phyloP scores from a whole-genome alignment of 2,797 vertebrate genomes.

The Enteromius thamalakanensis region DNA sequence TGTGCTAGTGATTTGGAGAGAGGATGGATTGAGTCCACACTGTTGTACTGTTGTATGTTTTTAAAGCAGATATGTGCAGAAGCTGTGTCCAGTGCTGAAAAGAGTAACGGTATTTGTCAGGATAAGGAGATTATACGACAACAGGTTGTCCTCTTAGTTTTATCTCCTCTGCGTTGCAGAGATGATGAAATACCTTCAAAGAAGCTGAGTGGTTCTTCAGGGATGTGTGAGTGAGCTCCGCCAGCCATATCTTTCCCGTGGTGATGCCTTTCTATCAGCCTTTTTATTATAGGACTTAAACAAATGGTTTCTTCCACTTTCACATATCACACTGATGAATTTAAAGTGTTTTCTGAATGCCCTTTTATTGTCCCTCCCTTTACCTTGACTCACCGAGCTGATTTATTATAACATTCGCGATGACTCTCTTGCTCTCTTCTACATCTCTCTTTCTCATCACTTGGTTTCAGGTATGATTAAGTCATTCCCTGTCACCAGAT shows the following conservation, averaged over 20 bases:
- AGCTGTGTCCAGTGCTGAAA: slow-evolving; percentile 27
- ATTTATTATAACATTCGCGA: slow-evolving; percentile 24
- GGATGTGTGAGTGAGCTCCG: slow-evolving; percentile 36
- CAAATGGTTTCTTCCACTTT: slow-evolving; percentile 17
- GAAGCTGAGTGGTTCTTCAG: slow-evolving; percentile 40
- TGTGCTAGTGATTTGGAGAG: background rate
- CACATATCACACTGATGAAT: slow-evolving; percentile 37
- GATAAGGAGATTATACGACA: slow-evolving; percentile 50
- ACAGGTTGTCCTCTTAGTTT: slow-evolving; percentile 40
- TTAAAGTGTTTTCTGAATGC: slow-evolving; percentile 42
- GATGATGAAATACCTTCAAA: slow-evolving; percentile 53
- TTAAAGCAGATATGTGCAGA: slow-evolving; percentile 14
- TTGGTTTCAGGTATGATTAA: slow-evolving; percentile 18
- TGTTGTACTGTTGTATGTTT: background rate
- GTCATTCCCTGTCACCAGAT: slow-evolving; percentile 13
- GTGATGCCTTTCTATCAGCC: slow-evolving; percentile 25
- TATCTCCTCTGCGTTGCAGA: slow-evolving; percentile 35
- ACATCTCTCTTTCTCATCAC: background rate
- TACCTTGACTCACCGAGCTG: background rate
- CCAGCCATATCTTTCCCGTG: slow-evolving; percentile 36
- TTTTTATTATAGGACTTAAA: slow-evolving; percentile 34
- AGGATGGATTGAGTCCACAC: background rate
- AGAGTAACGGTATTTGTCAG: slow-evolving; percentile 39
- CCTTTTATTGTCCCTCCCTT: slow-evolving; percentile 19
- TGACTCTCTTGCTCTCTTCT: background rate